A percentile compares a stretch with the other conserved stretches of the same genome.
Conservation (phyloP, 2,113 vertebrate genomes). For the Oceanites oceanicus region DNA sequence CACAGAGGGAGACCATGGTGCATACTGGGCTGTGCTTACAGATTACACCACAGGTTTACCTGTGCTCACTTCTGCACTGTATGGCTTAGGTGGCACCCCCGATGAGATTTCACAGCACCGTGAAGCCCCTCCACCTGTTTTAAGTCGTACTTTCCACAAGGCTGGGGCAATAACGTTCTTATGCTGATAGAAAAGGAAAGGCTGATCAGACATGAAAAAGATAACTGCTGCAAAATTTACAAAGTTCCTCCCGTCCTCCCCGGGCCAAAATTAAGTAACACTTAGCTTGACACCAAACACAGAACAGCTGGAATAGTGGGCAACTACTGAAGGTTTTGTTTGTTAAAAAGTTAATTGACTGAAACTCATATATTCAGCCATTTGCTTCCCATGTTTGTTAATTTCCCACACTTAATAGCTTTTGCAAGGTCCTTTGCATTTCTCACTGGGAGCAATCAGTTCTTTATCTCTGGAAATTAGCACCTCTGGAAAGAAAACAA, state of each 20-base stretch:
- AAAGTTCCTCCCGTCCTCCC: background rate
- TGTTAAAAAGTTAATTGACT: slow-evolving; percentile 38
- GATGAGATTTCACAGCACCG: fast-evolving
- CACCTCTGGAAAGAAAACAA: slow-evolving; percentile 36
- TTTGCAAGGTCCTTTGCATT: slow-evolving; percentile 40
- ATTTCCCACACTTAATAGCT: slow-evolving; percentile 36
- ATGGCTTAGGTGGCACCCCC: background rate
- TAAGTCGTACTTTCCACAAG: fast-evolving
- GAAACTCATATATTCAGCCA: slow-evolving; percentile 15
- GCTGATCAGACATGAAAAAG: background rate
- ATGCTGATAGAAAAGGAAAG: background rate
- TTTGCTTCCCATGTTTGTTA: slow-evolving; percentile 21
- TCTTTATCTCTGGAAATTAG: slow-evolving; percentile 46
- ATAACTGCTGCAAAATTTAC: background rate
- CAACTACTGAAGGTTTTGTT: background rate
- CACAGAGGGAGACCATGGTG: fast-evolving
- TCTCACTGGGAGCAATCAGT: background rate
- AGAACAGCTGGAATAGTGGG: background rate
- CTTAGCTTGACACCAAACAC: slow-evolving; percentile 17
- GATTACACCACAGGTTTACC: background rate
- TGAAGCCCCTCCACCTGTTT: background rate
- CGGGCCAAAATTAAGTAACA: background rate
- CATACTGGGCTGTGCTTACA: background rate
- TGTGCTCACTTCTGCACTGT: background rate
- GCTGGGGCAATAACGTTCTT: background rate